Percentiles rank a stretch among this genome's conserved stretches.
Conservation (phyloP, 2,113 vertebrate species). For the Otocyon megalotis region DNA sequence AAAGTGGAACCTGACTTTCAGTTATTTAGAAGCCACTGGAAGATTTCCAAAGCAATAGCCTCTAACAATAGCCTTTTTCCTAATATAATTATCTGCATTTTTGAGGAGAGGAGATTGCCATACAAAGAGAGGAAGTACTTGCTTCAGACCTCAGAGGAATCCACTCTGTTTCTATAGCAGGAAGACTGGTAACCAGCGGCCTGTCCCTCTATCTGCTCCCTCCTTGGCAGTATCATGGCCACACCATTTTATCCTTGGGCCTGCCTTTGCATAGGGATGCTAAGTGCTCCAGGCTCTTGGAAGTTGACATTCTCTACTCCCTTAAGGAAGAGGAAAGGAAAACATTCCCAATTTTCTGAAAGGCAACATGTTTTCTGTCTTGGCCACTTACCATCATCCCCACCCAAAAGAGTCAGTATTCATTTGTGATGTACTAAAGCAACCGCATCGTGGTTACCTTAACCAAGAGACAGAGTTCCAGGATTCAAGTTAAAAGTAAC, state of each 20-base stretch:
- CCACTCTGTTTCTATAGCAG: not conserved
- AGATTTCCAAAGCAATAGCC: not conserved
- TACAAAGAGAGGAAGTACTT: not conserved
- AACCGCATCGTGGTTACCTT: not conserved
- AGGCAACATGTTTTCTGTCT: not conserved
- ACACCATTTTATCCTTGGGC: fast-evolving
- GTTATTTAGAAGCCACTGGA: not conserved
- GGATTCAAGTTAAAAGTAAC: slow-evolving; percentile 43
- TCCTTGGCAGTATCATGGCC: no score
- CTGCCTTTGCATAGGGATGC: not conserved
- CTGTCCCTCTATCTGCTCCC: not conserved
- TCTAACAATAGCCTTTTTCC: not conserved
- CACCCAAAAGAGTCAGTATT: not conserved
- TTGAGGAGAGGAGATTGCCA: not conserved
- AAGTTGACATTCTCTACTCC: not conserved
- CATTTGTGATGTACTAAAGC: slow-evolving; percentile 32
- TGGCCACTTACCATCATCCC: not conserved
- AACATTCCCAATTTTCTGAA: not conserved
- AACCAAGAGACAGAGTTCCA: not conserved
- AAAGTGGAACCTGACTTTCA: not conserved
- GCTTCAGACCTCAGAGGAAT: not conserved
- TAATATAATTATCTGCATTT: not conserved
- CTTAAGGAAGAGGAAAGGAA: not conserved
- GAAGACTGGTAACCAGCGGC: not conserved
- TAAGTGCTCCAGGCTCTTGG: not conserved